These are phyloP conservation scores for Sycophaga agraensis DNA, from an alignment of 1,140 invertebrate species.

Conservation along the genomic window DNA sequence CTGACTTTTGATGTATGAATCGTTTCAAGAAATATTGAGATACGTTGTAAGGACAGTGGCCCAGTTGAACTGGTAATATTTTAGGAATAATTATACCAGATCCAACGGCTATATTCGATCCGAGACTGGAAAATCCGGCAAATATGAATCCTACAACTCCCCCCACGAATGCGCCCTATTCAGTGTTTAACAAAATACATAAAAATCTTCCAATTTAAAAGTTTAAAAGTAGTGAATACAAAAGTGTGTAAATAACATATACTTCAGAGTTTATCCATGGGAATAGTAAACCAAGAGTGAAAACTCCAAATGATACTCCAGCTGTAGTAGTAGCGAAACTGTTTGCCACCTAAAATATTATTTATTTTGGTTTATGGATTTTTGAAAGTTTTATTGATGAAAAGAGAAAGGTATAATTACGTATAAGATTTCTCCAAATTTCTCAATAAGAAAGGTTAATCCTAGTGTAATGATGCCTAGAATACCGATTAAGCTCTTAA, in stretches of 20 bases:
- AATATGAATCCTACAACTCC: conserved; percentile 45
- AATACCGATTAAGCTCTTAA: conserved; percentile 65
- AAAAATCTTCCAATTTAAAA: no score
- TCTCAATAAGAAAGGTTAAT: conserved; percentile 70
- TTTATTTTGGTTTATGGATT: no score
- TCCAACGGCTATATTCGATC: conserved; percentile 44
- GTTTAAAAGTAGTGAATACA: no score
- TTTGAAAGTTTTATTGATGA: neutral
- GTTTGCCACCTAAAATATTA: conserved; percentile 66
- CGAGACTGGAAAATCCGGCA: conserved; percentile 49
- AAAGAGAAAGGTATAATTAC: conserved; percentile 59
- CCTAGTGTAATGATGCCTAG: conserved; percentile 67
- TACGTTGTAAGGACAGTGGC: conserved; percentile 43
- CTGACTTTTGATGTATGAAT: conserved; percentile 44
- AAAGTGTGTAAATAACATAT: neutral
- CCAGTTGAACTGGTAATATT: conserved; percentile 45
- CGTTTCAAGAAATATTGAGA: conserved; percentile 43
- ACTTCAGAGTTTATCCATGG: conserved; percentile 77
- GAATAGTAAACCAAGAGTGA: conserved; percentile 81
- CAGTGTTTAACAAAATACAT: conserved; percentile 14
- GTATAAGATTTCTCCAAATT: conserved; percentile 72
- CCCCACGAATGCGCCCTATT: conserved; percentile 49
- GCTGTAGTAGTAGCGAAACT: conserved; percentile 80
- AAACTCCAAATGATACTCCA: conserved; percentile 82
- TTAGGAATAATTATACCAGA: conserved; percentile 40